Evolutionary conservation across 2,888 invertebrate genomes (phyloP), one percentile per base, ranked within the genome.

Genomic region (Clitarchus hookeri): DNA sequence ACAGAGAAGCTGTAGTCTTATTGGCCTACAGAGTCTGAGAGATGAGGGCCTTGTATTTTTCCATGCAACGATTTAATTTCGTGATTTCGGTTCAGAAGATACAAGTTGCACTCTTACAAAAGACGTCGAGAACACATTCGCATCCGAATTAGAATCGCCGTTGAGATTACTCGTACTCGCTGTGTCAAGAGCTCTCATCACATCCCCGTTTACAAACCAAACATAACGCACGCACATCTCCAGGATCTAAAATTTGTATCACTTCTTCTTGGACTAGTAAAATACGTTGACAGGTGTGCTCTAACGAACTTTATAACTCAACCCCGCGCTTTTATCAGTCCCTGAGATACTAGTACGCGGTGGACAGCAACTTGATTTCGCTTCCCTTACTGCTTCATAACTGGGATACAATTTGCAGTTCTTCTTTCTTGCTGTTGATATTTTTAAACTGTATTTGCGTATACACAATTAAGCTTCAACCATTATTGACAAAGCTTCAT

Each of bases 181-280:
- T 78, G 25, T 78, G 78, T 9, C 26, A 3, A 8, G 78, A 78
- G 78, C n/a, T 78, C 26, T 16, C 78, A 78, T 6, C 78, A 26
- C 78, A 78, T n/a, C 0, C 78, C 6, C 78, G 19, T 19, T 78
- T 78, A 12, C 6, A 78, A 23, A 78, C 8, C 8, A 78, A 78
- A 2, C 11, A 0, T 8, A 78, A 4, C 11, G 11, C 26, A 78
- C 26, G n/a, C n/a, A 25, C 78, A 78, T 78, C 26, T 9, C 19
- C 78, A 25, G n/a, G 78, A 78, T n/a, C 0, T 26, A 78, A 78
- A 78, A 3, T 78, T 78, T 26, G 78, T 25, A 78, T 9, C 78
- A 78, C 78, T n/a, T 78, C 78, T 25, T 78, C 4, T 78, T 78
- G 78, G 78, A 78, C 25, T 11, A 78, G 78, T 78, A 78, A 78